A percentile compares a stretch with the other conserved stretches of the same genome.
These are phyloP conservation scores for Acleris laterana DNA, from an alignment of 2,888 invertebrate species.

Conservation along the genomic window DNA sequence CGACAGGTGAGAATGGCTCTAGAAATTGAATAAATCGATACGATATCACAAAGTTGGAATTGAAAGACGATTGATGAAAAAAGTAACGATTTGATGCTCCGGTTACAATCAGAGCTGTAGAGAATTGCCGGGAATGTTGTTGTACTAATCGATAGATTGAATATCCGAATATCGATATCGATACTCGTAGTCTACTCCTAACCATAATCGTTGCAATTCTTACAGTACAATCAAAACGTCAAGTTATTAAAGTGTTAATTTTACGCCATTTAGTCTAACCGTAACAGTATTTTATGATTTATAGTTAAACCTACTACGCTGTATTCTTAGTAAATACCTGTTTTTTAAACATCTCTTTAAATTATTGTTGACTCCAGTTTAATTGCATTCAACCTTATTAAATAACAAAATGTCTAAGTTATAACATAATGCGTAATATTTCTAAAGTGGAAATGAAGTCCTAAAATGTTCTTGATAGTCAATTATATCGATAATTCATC, in stretches of 20 bases:
- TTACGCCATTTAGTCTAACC: too few species aligned
- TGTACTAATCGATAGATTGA: constrained; percentile 44
- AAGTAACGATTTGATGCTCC: constrained; percentile 67
- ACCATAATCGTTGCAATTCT: too few species aligned
- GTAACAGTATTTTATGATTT: too few species aligned
- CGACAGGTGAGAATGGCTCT: constrained; percentile 72
- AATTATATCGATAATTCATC: constrained; percentile 50
- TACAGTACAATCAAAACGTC: too few species aligned
- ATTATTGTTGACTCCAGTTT: too few species aligned
- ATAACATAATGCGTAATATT: neutral
- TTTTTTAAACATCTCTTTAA: too few species aligned
- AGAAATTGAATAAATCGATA: constrained; percentile 80
- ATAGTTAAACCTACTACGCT: too few species aligned
- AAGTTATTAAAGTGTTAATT: too few species aligned
- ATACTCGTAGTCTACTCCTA: too few species aligned
- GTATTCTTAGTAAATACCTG: too few species aligned
- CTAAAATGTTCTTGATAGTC: neutral
- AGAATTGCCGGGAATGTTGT: constrained; percentile 21
- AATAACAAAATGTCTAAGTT: too few species aligned
- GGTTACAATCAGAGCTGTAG: constrained; percentile 53
- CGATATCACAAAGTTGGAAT: constrained; percentile 77
- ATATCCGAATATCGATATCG: constrained; percentile 24
- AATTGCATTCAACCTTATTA: too few species aligned
- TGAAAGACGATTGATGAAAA: constrained; percentile 78
- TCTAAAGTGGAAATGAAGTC: neutral